Base-by-base conservation (phyloP, 2,888 invertebrate species). In the Axea sp. region DNA sequence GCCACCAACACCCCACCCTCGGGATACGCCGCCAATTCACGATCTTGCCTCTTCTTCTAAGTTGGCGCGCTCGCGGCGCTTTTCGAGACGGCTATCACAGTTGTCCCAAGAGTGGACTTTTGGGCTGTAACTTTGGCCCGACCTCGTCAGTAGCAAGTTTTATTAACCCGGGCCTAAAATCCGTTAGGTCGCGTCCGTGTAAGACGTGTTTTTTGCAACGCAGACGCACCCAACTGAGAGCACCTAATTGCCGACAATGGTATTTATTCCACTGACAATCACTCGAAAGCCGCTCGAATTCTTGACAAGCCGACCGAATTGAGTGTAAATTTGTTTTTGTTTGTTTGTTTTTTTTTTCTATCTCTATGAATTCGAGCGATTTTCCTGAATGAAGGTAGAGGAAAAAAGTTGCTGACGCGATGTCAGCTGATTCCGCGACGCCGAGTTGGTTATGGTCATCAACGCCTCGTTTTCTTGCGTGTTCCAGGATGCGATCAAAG, bases 401-500 rank as follows among this genome's bases (percentile, higher is more conserved):
- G n/a, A n/a, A n/a, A n/a, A n/a, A n/a, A n/a, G n/a, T 33, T 9
- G 35, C 19, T 17, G 14, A 14, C 19, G 30, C 19, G 9, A 14
- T 15, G 28, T 65, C 55, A 47, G 53, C 65, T 64, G 53, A 53
- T 39, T n/a, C 8, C 11, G 5, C 39, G 17, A 31, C n/a, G 8
- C 31, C n/a, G 31, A 5, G 2, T 3, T 12, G 31, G 7, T 9
- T 22, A 4, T 8, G 12, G 4, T 37, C 2, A 49, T 35, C 9
- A 22, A 12, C 7, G 6, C 11, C 49, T 26, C 11, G 3, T 60
- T 33, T 15, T 43, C 17, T 49, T 43, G 12, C 22, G 28, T 80
- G 80, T 87, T 87, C 68, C 81, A 88, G 88, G 88, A 88, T 73
- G 77, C 87, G 71, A 79, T 80, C 67, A 88, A 88, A 81, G 51